A percentile compares a stretch with the other conserved stretches of the same genome.
Evolutionary conservation across 2,797 vertebrate species (phyloP).

Genomic region (Chelmon rostratus): DNA sequence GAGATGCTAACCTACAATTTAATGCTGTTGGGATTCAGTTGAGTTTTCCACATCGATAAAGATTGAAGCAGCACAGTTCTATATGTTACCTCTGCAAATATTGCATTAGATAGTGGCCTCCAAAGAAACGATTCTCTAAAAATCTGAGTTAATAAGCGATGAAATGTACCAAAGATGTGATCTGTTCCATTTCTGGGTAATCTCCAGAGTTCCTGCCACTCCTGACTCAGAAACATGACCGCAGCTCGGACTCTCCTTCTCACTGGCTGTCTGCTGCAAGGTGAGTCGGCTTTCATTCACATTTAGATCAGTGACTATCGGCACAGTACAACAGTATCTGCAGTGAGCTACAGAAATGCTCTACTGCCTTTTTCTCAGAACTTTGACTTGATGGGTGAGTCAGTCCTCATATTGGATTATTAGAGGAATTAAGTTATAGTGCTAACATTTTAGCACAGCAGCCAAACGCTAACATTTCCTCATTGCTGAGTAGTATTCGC

Average conservation of each 20-base stretch:
- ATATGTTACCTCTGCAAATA: neutral
- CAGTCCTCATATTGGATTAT: neutral
- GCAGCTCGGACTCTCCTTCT: conserved; percentile 12
- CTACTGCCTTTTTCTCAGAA: no score
- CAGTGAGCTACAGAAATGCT: no score
- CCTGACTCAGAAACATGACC: conserved; percentile 17
- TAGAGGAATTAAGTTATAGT: neutral
- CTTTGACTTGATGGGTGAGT: no score
- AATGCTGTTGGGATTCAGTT: no score
- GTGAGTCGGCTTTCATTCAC: conserved; percentile 1
- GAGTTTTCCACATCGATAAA: no score
- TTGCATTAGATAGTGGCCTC: no score
- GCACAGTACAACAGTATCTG: no score
- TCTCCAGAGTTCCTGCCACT: neutral
- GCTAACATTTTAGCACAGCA: neutral
- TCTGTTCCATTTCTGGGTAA: neutral
- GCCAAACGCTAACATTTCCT: neutral
- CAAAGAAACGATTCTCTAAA: neutral
- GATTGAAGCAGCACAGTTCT: neutral
- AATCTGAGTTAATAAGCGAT: neutral
- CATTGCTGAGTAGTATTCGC: neutral
- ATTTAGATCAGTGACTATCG: neutral
- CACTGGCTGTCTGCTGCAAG: conserved; percentile 24
- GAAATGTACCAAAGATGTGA: no score
- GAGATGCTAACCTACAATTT: neutral